Evolutionary conservation across 2,113 vertebrate species (phyloP).

Genomic region (Atlantisia rogersi): DNA sequence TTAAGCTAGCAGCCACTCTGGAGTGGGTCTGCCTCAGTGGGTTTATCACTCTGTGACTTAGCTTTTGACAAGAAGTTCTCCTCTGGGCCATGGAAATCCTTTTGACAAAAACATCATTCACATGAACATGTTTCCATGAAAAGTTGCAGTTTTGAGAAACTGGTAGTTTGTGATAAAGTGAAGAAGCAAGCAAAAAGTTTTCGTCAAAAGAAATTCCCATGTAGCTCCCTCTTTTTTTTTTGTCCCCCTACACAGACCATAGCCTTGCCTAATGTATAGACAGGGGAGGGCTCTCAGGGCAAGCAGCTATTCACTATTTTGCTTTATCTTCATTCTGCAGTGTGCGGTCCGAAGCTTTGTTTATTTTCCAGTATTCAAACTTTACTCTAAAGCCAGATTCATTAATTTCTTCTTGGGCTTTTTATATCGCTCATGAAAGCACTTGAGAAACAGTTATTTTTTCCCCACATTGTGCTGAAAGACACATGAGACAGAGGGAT

Average conservation of each 20-base stretch:
- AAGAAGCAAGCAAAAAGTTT: not conserved
- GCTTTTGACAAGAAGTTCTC: not conserved
- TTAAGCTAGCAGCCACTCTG: not conserved
- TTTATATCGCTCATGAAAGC: not conserved
- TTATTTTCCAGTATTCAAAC: slow-evolving; percentile 29
- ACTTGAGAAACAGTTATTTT: not conserved
- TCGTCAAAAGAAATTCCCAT: not conserved
- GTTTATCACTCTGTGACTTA: not conserved
- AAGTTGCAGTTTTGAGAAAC: not conserved
- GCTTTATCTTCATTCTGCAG: slow-evolving; percentile 24
- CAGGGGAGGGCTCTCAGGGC: not conserved
- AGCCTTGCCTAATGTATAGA: not conserved
- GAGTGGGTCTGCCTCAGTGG: not conserved
- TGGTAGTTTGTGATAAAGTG: not conserved
- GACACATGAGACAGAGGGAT: not conserved
- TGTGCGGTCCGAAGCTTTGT: not conserved
- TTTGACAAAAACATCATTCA: not conserved
- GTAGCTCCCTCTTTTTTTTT: not conserved
- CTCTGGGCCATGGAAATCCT: not conserved
- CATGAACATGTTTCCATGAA: not conserved
- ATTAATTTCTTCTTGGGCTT: slow-evolving; percentile 14
- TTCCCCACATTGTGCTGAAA: not conserved
- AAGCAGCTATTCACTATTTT: not conserved
- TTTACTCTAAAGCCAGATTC: not conserved
- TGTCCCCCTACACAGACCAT: not conserved